Evolutionary conservation across 2,888 invertebrate species (phyloP), one percentile per base, ranked within the genome.

Genomic region (Lissonota sp.): DNA sequence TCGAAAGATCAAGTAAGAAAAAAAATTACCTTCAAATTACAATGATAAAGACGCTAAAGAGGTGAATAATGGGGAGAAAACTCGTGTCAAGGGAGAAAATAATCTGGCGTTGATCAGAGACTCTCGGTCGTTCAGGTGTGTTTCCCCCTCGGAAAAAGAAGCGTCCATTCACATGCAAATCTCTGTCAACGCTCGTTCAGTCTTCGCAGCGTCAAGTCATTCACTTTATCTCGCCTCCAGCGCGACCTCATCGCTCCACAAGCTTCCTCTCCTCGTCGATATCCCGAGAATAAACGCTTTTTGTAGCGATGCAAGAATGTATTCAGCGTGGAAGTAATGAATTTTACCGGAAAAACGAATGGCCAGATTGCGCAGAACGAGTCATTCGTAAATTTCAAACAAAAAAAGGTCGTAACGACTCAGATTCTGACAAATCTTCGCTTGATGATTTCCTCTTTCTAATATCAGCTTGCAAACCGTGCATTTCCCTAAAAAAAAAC

Each of bases 161-260:
- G 84, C 73, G 74, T 26, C 87, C 85, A 91, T 91, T 91, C 90
- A 88, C 87, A 91, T 91, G 91, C 89, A 90, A 91, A 91, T 91
- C 83, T 87, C 87, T 87, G 90, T 91, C 91, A 90, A 91, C 90
- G 89, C 87, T 60, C 75, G 87, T 87, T 85, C 83, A 83, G 71
- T 70, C 58, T 75, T 80, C 46, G 67, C 57, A 60, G 44, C 46
- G 37, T 73, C 58, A 39, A 26, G 66, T 73, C 57, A 72, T 60
- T 60, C 71, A 42, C 49, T 81, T 80, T 58, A 51, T 66, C 74
- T 60, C 71, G 10, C 26, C 71, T 64, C 73, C 63, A 16, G 6
- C 55, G 66, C 72, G 60, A 80, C 63, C 49, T 73, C 49, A 66
- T 53, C 64, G 64, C 60, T 49, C 64, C 37, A 6, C n/a, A n/a